Evolutionary conservation across 37 sponge, comb jelly and placozoan genomes (phyloP).

Genomic region (Sycon ciliatum): DNA sequence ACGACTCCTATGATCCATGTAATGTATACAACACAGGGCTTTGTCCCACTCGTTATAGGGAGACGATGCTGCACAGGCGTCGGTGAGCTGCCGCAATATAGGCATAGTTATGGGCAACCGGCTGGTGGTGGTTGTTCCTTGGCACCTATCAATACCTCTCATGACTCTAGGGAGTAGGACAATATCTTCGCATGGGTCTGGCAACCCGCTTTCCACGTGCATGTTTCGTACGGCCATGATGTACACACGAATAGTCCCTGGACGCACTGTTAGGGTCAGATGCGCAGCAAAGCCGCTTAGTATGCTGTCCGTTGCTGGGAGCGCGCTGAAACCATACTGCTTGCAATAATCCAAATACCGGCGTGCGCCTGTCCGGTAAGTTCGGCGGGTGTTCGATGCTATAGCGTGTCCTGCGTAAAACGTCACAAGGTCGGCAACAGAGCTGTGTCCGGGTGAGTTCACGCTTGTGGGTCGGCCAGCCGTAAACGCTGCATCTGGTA

Average conservation of each 20-base stretch:
- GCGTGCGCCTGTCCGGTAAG: not conserved
- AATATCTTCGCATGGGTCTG: not conserved
- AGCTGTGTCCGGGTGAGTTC: not conserved
- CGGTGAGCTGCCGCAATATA: not conserved
- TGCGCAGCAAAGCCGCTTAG: not conserved
- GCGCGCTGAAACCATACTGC: not conserved
- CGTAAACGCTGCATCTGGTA: slow-evolving; percentile 15
- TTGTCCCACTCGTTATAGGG: too few species aligned
- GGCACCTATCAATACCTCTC: not conserved
- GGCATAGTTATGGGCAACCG: slow-evolving; percentile 1
- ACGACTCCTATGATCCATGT: too few species aligned
- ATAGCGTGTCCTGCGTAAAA: not conserved
- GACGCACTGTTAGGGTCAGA: not conserved
- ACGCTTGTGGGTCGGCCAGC: slow-evolving; percentile 2
- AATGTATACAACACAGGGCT: too few species aligned
- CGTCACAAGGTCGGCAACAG: not conserved
- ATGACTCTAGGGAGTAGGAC: not conserved
- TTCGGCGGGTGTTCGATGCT: not conserved
- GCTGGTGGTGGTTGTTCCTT: not conserved
- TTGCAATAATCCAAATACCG: not conserved
- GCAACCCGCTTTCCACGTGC: slow-evolving; percentile 6
- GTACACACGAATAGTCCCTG: not conserved
- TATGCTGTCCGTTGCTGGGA: slow-evolving; percentile 13
- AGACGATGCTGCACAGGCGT: too few species aligned
- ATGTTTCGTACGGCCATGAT: not conserved